These are phyloP conservation scores for Anolis carolinensis DNA, from an alignment of 2,113 vertebrate species.

Conservation along the genomic window DNA sequence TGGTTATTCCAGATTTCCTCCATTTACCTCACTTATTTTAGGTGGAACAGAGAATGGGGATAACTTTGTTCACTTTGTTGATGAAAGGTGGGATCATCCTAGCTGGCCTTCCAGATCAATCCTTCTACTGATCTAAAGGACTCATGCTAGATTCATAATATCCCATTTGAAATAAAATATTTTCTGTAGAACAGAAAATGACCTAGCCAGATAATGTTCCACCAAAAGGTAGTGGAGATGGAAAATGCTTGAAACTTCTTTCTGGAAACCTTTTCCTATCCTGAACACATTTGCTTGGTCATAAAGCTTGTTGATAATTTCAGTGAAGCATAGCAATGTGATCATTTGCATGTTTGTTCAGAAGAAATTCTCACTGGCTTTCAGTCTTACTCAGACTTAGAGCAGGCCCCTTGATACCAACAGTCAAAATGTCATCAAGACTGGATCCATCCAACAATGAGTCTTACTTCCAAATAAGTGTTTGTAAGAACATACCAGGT, in stretches of 20 bases:
- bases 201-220: background rate
- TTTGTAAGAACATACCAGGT: background rate
- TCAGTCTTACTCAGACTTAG: background rate
- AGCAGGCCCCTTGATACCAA: background rate
- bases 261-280: background rate
- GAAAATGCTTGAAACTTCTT: background rate
- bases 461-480: background rate
- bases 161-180: background rate
- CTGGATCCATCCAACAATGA: background rate
- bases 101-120: background rate
- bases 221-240: background rate
- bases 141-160: background rate
- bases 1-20: background rate
- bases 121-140: background rate
- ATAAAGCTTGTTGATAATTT: background rate
- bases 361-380: background rate
- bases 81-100: background rate
- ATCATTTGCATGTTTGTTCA: background rate
- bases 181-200: background rate
- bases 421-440: background rate
- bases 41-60: background rate
- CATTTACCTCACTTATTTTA: background rate
- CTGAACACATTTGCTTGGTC: background rate
- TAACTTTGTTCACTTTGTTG: background rate
- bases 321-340: background rate